Evolutionary conservation across 1,140 invertebrate genomes (phyloP), one percentile per base, ranked within the genome.

Genomic region (Gonioctena quinquepunctata): DNA sequence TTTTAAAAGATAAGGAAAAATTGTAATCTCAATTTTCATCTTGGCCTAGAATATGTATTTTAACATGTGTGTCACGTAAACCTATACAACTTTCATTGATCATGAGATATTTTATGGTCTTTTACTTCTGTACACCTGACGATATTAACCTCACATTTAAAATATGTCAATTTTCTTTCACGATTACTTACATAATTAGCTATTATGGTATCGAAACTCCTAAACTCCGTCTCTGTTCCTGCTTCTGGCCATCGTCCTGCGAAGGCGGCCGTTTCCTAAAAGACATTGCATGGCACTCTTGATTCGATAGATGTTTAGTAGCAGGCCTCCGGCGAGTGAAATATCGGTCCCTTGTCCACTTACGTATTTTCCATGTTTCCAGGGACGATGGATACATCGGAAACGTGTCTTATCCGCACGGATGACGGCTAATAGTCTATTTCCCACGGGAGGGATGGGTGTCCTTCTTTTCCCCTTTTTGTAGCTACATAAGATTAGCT

Each of bases 261-360:
- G 61, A 63, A 19, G 61, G 19, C 33, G 19, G 19, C 8, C 19
- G 19, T 49, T 13, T 63, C 26, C 26, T 25, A 66, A 59, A 74
- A 74, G 71, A 75, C 74, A 75, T 71, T 54, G 71, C 69, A 73
- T 70, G 57, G 74, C 74, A 75, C 74, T 75, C 65, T 69, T 71
- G 71, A 73, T 75, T 72, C 71, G 52, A 66, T 72, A 68, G 67
- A 71, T 75, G 68, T 73, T 69, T 73, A 70, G 68, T 62, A 74
- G 69, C 65, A 68, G 61, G 69, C 75, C 75, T 70, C 68, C 54
- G 68, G 73, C 67, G 71, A 72, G 50, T 68, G 76, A 79, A 76
- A 74, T 73, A 79, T 79, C 74, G 76, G 70, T 77, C 76, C 76
- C 77, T 70, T 76, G 77, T 77, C 76, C 76, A 77, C 77, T 79